Base-by-base conservation (phyloP, 2,113 vertebrate species). In the Columba janthina region DNA sequence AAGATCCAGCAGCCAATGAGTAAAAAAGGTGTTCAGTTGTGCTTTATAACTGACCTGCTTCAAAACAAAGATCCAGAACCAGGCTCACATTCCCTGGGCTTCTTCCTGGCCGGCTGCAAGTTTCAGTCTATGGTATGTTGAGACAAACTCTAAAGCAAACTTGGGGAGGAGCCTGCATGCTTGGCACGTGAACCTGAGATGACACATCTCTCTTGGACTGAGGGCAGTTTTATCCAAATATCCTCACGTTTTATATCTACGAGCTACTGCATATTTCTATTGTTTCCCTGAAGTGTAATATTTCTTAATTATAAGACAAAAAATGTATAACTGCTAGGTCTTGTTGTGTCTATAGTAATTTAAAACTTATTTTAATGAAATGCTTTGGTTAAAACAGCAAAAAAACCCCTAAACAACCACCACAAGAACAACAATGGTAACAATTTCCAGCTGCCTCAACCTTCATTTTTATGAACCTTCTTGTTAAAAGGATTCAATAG, bases 391-490 rank as follows among this genome's bases (percentile, higher is more conserved):
- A 96, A 90, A 95, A 93, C 44, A 95, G 93, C 80, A 32, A 15
- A 26, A 34, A n/a, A 75, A 20, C 0, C 70, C 0, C 70, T 79
- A 90, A 93, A 71, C 65, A 89, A 72, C 57, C 38, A 71, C 64
- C 65, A 84, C 65, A 90, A 88, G 51, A 90, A 66, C 51, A 96
- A 93, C 62, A 85, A 67, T 1, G 0, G 51, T 44, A 85, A 96
- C 57, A 69, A 51, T 44, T 91, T 93, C 75, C 83, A 97, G 88
- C 65, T 96, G 87, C 72, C 13, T 2, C 85, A 93, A 79, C 93
- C 80, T 96, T 91, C 88, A 92, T 95, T 95, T 96, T 97, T 95
- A 96, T 79, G 86, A 97, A 97, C 85, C 12, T 89, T 87, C 62
- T 79, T 62, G 72, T 84, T 73, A 56, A 44, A 94, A 74, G 6